Percentiles rank a stretch among this genome's conserved stretches.
Evolutionary conservation across 2,888 invertebrate species (phyloP).

Genomic region (Quadriops clusia): DNA sequence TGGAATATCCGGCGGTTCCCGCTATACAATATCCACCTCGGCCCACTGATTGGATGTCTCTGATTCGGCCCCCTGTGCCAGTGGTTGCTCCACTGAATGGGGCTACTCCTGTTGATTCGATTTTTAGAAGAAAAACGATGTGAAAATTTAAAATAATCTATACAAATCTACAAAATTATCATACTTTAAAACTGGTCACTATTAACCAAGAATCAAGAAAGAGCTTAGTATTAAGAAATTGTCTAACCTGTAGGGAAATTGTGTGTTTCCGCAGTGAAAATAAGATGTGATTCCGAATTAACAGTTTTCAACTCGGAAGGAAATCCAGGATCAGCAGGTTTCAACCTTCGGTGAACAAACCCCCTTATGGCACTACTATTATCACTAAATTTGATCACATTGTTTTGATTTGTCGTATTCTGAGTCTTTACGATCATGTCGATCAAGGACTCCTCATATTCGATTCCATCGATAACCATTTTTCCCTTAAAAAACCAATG

Average conservation of each 20-base stretch:
- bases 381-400: conserved; percentile 93
- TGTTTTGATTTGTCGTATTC: conserved; percentile 72
- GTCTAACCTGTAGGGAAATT: no score
- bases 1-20: conserved; percentile 92
- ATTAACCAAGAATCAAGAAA: no score
- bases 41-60: conserved; percentile 93
- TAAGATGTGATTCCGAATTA: conserved; percentile 65
- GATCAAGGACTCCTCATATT: conserved; percentile 71
- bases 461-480: conserved; percentile 70
- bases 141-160: no score
- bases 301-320: conserved; percentile 46
- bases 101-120: conserved; percentile 91
- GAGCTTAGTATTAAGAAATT: no score
- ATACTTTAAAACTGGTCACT: no score
- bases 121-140: no score
- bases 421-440: conserved; percentile 91
- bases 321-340: conserved; percentile 54
- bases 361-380: conserved; percentile 93
- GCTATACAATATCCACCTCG: conserved; percentile 89
- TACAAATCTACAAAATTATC: no score
- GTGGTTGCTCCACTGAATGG: conserved; percentile 98
- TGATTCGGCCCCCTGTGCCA: conserved; percentile 89
- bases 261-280: conserved; percentile 98
- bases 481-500: conserved; percentile 98
- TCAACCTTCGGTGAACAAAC: conserved; percentile 55